Conservation (phyloP, 2,113 vertebrate species). For the Empidonax alnorum region DNA sequence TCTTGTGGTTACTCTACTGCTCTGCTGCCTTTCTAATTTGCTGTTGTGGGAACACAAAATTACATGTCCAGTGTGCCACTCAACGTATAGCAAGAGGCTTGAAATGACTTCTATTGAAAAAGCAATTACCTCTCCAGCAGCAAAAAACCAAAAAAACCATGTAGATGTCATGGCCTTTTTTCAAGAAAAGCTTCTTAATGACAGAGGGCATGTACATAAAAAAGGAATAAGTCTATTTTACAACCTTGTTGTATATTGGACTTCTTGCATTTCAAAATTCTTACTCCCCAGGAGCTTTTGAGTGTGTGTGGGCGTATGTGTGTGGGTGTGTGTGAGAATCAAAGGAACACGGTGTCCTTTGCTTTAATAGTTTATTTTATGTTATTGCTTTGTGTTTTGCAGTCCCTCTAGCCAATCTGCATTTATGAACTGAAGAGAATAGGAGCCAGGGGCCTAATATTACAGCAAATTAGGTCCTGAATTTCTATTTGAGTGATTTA, state of each 20-base stretch:
- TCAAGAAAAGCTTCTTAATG: constrained; percentile 38
- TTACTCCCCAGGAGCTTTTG: constrained; percentile 7
- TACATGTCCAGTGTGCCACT: constrained; percentile 37
- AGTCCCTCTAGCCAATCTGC: constrained; percentile 64
- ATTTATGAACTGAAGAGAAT: constrained; percentile 65
- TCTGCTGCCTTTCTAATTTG: constrained; percentile 45
- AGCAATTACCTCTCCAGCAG: constrained; percentile 33
- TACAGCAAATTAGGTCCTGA: constrained; percentile 51
- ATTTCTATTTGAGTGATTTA: constrained; percentile 26
- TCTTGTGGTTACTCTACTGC: background rate
- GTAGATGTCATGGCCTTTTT: constrained; percentile 1
- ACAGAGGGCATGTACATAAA: constrained; percentile 36
- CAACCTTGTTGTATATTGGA: constrained; percentile 10
- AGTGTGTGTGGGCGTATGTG: background rate
- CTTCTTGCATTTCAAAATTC: constrained; percentile 32
- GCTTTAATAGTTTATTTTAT: constrained; percentile 61
- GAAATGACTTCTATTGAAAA: constrained; percentile 31
- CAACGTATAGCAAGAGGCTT: constrained; percentile 17
- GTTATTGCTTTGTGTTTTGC: constrained; percentile 48
- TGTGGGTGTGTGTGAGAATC: constrained; percentile 31
- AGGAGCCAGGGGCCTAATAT: constrained; percentile 61
- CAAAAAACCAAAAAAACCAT: background rate
- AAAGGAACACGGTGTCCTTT: constrained; percentile 65
- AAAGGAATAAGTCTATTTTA: constrained; percentile 58
- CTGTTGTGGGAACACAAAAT: constrained; percentile 46